Evolutionary conservation across 2,113 vertebrate genomes (phyloP), one percentile per base, ranked within the genome.

Genomic region (Rhinoptilus africanus): DNA sequence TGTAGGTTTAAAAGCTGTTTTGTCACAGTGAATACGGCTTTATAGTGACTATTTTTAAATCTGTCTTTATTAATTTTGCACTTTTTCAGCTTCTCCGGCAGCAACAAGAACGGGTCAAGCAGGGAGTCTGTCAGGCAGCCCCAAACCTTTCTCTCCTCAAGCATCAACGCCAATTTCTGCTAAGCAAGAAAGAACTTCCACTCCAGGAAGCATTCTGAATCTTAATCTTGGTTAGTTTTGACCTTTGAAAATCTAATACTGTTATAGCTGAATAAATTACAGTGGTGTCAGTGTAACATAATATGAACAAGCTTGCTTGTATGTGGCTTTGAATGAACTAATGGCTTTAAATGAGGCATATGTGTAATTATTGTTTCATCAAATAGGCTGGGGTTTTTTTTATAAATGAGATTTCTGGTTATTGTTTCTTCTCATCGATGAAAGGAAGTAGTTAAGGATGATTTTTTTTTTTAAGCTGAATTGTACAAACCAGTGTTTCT

Each of bases 181-280:
- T 66, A 99, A 99, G 91, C 98, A 98, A 80, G 99, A 99, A 82
- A 98, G 99, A 93, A 98, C 98, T 6, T 78, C 98, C 43, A 98
- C 98, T 86, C 99, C 99, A 5, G 99, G 99, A 12, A 99, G 99
- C 97, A 99, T 99, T 95, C 98, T 99, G 90, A 99, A 99, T 94
- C 98, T 99, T 54, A 99, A 99, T 96, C 98, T 99, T 79, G 99
- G 99, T 99, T 94, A 98, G 99, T 98, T 74, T 83, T 89, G 60
- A 37, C 13, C 8, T 89, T 90, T 80, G 24, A 43, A 86, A 92
- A 50, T 28, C 53, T 88, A 32, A 37, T 95, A 45, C 13, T 82
- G 15, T 64, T 53, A 59, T 0, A 63, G 35, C 50, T 92, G 59
- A 77, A 53, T 62, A 82, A 76, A 47, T 54, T 21, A 35, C 8